Conservation (phyloP, 2,113 vertebrate species). For the Brachypodius melanocephalos region DNA sequence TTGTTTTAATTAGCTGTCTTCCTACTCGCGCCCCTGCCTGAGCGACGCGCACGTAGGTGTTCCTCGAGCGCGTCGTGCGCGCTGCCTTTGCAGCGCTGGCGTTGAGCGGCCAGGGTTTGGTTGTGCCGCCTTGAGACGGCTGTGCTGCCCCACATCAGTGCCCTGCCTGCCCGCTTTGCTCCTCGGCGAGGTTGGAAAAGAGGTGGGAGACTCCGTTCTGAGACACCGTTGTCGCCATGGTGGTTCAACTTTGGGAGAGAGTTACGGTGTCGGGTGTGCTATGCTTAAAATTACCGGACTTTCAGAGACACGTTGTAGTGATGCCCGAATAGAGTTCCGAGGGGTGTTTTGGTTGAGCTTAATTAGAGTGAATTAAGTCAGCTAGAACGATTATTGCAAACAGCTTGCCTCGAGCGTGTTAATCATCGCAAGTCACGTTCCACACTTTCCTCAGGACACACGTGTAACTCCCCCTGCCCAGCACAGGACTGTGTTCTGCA, state of each 20-base stretch:
- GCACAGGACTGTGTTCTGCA: background rate
- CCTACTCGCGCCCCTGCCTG: background rate
- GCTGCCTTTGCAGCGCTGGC: background rate
- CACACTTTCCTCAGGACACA: rapidly evolving
- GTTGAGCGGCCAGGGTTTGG: background rate
- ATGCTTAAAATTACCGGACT: rapidly evolving
- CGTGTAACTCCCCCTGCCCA: background rate
- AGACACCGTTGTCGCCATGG: rapidly evolving
- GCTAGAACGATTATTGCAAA: background rate
- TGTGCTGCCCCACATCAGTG: rapidly evolving
- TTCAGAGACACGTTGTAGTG: rapidly evolving
- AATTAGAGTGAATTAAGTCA: background rate
- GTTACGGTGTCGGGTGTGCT: rapidly evolving
- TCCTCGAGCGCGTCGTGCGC: background rate
- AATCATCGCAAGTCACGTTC: rapidly evolving
- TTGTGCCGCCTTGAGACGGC: rapidly evolving
- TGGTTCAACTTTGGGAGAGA: background rate
- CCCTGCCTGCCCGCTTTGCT: background rate
- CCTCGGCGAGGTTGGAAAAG: background rate
- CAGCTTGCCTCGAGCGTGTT: background rate
- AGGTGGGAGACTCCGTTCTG: background rate
- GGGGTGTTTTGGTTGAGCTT: background rate
- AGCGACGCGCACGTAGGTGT: background rate
- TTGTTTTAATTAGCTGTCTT: background rate
- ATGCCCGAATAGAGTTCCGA: background rate